A percentile compares a stretch with the other conserved stretches of the same genome.
Evolutionary conservation across 2,888 invertebrate genomes (phyloP).

Genomic region (Drosophila birchii): DNA sequence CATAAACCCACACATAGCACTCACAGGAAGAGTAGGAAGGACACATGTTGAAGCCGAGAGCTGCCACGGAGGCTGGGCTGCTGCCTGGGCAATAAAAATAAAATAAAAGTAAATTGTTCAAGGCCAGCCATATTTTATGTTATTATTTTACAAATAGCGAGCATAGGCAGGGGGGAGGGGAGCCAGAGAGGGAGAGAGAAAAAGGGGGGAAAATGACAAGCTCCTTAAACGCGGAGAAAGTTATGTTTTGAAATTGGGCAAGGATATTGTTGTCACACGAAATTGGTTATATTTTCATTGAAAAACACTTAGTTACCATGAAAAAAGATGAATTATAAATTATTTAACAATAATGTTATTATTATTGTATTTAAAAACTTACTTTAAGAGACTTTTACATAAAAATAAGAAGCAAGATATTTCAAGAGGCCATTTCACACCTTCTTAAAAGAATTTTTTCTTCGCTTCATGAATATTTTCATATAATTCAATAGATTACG

Average conservation of each 20-base stretch:
- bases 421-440: neutral
- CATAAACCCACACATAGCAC: conserved; percentile 42
- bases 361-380: too few relatives aligned
- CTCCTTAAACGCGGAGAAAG: conserved; percentile 8
- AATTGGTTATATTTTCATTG: neutral
- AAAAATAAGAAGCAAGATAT: rapidly evolving
- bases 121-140: conserved; percentile 81
- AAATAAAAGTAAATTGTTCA: conserved; percentile 82
- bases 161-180: neutral
- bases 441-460: neutral
- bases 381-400: too few relatives aligned
- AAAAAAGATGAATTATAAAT: neutral
- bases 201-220: conserved; percentile 11
- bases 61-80: conserved; percentile 65
- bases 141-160: conserved; percentile 69
- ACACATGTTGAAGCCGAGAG: conserved; percentile 37
- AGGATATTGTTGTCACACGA: neutral
- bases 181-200: neutral
- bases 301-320: neutral
- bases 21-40: conserved; percentile 19
- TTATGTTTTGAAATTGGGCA: neutral
- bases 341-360: too few relatives aligned
- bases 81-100: conserved; percentile 78
- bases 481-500: too few relatives aligned
- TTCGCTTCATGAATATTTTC: neutral